Evolutionary conservation across 2,888 invertebrate genomes (phyloP), one percentile per base, ranked within the genome.

Genomic region (Calliopum simillimum): DNA sequence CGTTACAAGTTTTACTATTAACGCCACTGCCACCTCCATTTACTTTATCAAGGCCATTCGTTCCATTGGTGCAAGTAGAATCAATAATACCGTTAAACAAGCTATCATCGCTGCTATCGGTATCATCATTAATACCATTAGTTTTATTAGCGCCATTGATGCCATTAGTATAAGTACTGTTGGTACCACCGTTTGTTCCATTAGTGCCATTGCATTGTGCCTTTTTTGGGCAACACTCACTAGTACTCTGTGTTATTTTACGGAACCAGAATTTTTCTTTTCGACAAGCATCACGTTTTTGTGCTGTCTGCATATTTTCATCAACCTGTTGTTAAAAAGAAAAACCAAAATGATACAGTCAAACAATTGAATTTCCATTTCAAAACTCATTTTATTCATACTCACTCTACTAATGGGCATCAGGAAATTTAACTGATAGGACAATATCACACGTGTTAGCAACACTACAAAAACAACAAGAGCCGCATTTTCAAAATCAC

Each of bases 401-500:
- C 63, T 79, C 76, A 94, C 94, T 91, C 97, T 97, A 81, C 97
- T 98, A 76, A 99, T 98, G 14, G 99, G 99, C 86, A 99, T 96
- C 65, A 99, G 90, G 82, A 99, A 94, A 87, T 98, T 96, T 72
- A 99, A 89, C 78, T 96, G 93, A 87, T 97, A 99, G 25, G 98
- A 96, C 58, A 99, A 89, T 80, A 99, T 98, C 74, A 98, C 99
- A 76, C 99, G 88, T 0, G 99, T 99, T 73, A 99, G 89, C 61
- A 99, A 88, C 19, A 99, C 99, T 14, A 99, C 93, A 86, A 99
- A 99, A 84, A 98, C 97, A 21, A 98, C 98, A 80, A 97, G 94
- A 4, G 99, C 99, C 0, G 99, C 99, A 88, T 99, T 99, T 88
- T 99, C 99, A 88, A 99, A 99, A 88, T 99, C 99, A 0, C 99